Percentiles rank a stretch among this genome's conserved stretches.
Conservation (phyloP, 1,140 invertebrate species). For the Hylaeus volcanicus region DNA sequence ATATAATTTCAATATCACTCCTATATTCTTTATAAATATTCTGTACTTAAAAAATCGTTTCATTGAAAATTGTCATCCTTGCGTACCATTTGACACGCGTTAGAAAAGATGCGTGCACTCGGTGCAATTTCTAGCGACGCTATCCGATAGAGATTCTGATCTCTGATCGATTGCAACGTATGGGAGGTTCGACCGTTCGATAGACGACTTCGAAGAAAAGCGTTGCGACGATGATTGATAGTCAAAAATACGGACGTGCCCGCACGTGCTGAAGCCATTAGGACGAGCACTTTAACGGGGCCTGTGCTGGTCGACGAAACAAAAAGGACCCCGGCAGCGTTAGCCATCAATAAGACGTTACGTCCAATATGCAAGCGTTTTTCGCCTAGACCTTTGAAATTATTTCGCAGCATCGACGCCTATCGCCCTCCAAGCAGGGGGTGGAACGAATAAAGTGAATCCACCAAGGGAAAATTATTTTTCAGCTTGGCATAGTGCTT, state of each 20-base stretch:
- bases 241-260: constrained; percentile 51
- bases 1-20: too few species aligned
- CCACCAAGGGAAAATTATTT: too few species aligned
- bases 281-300: constrained; percentile 20
- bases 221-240: constrained; percentile 53
- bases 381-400: constrained; percentile 20
- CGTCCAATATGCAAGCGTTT: constrained; percentile 47
- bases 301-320: constrained; percentile 12
- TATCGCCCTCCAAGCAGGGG: too few species aligned
- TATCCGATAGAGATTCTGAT: background rate
- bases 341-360: constrained; percentile 59
- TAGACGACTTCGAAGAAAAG: constrained; percentile 39
- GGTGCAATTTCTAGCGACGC: background rate
- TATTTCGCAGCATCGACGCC: constrained; percentile 16
- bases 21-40: too few species aligned
- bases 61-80: too few species aligned
- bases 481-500: too few species aligned
- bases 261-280: constrained; percentile 42
- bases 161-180: constrained; percentile 31
- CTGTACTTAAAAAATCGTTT: too few species aligned
- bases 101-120: background rate
- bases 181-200: background rate
- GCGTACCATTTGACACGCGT: background rate
- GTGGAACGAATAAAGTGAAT: too few species aligned
- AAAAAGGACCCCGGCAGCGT: constrained; percentile 34